Percentiles rank a stretch among this genome's conserved stretches.
phyloP scores from a whole-genome alignment of 2,888 invertebrate species.

The Apamea anceps region DNA sequence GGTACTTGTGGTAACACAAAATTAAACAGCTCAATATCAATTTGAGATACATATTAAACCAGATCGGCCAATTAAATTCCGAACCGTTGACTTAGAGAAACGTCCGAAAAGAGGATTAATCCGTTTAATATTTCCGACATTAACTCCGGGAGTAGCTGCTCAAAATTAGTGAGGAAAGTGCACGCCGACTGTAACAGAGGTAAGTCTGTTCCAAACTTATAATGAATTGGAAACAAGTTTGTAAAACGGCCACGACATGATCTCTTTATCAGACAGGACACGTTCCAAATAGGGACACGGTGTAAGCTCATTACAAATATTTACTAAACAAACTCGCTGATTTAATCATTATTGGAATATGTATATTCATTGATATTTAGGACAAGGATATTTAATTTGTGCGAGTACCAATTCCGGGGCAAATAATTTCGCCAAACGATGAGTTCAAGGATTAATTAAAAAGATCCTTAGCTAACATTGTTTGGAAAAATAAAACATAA shows the following conservation, averaged over 20 bases:
- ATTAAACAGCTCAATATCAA: conserved; percentile 45
- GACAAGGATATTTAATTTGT: background rate
- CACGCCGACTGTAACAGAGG: conserved; percentile 64
- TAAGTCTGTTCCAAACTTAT: conserved; percentile 71
- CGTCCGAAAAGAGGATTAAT: conserved; percentile 62
- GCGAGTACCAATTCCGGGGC: background rate
- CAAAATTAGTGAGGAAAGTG: conserved; percentile 60
- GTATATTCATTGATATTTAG: conserved; percentile 13
- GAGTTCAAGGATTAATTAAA: conserved; percentile 3
- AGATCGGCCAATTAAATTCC: conserved; percentile 44
- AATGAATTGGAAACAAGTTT: conserved; percentile 72
- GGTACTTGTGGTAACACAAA: conserved; percentile 24
- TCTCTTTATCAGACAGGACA: conserved; percentile 60
- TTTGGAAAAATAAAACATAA: conserved; percentile 6
- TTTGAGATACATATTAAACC: conserved; percentile 40
- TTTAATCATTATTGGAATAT: conserved; percentile 22
- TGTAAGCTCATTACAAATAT: conserved; percentile 38
- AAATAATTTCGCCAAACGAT: background rate
- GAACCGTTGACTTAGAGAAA: conserved; percentile 47
- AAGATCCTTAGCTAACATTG: background rate
- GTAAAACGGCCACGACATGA: conserved; percentile 61
- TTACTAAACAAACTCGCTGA: conserved; percentile 2
- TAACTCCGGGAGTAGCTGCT: conserved; percentile 49
- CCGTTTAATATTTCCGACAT: conserved; percentile 60
- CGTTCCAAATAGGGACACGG: conserved; percentile 41